phyloP scores from a whole-genome alignment of 2,797 vertebrate genomes.

The Allobates femoralis region DNA sequence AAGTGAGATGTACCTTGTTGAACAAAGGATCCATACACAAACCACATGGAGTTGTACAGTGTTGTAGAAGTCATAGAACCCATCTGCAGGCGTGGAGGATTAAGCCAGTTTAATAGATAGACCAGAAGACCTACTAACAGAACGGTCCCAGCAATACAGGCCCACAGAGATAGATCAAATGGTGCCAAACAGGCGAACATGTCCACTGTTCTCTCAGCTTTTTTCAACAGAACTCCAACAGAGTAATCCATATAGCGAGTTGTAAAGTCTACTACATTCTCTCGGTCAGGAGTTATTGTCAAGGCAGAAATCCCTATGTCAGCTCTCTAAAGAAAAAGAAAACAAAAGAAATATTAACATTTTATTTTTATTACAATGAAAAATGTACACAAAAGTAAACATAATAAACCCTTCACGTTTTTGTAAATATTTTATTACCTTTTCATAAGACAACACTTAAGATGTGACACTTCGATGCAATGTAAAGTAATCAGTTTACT shows the following conservation, averaged over 20 bases:
- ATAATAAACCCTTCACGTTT: neutral
- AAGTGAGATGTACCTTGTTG: conserved; percentile 89
- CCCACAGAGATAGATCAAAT: conserved; percentile 96
- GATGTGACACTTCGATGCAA: too few species aligned
- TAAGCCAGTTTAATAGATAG: conserved; percentile 97
- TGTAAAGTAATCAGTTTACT: too few species aligned
- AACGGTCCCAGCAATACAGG: conserved; percentile 95
- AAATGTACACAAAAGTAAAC: neutral
- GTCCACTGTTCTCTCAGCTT: conserved; percentile 95
- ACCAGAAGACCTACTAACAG: conserved; percentile 93
- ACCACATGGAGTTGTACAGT: conserved; percentile 99
- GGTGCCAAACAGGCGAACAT: conserved; percentile 98
- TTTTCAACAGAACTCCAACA: conserved; percentile 92
- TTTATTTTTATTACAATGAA: neutral
- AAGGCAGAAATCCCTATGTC: conserved; percentile 96
- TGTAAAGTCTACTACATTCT: conserved; percentile 97
- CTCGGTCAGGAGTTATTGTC: conserved; percentile 96
- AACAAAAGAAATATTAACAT: neutral
- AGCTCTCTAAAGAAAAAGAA: conserved; percentile 82
- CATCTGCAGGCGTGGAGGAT: conserved; percentile 95
- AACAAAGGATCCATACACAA: conserved; percentile 97
- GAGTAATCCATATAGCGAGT: conserved; percentile 99
- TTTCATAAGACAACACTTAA: too few species aligned
- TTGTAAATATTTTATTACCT: too few species aligned
- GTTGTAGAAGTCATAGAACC: conserved; percentile 95